These are phyloP conservation scores for Oxycera nigricornis DNA, from an alignment of 2,888 invertebrate species.

Conservation along the genomic window DNA sequence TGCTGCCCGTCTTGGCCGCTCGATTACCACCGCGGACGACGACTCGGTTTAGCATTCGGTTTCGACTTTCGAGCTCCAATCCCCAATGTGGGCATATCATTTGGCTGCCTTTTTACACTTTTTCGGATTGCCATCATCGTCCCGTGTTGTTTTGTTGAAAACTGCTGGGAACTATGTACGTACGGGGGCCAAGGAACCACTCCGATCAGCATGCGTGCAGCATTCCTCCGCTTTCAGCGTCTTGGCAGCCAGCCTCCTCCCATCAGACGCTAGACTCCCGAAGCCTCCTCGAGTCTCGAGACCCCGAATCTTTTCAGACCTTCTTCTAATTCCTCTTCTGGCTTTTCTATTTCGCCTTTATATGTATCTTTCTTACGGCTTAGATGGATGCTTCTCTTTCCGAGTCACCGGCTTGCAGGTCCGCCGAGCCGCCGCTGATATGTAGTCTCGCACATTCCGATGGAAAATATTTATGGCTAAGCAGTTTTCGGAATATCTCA, in stretches of 20 bases:
- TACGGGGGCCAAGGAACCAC: not conserved
- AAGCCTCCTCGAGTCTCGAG: not conserved
- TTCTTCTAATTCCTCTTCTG: slow-evolving; percentile 10
- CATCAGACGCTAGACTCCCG: not conserved
- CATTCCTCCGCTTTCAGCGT: slow-evolving; percentile 29
- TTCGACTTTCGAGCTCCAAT: not conserved
- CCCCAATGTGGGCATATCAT: slow-evolving; percentile 26
- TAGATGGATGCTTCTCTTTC: slow-evolving; percentile 30
- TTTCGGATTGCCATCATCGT: not conserved
- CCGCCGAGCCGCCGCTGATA: not conserved
- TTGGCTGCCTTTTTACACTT: slow-evolving; percentile 19
- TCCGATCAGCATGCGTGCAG: slow-evolving; percentile 28
- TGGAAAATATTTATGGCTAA: slow-evolving; percentile 21
- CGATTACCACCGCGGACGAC: not conserved
- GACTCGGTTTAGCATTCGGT: not conserved
- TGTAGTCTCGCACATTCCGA: slow-evolving; percentile 31
- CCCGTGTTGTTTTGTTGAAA: not conserved
- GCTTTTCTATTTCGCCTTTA: too few relatives aligned
- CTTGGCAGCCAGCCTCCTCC: not conserved
- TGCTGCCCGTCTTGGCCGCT: not conserved
- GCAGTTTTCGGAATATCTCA: slow-evolving; percentile 8
- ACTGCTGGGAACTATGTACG: slow-evolving; percentile 3
- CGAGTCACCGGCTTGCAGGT: slow-evolving; percentile 18
- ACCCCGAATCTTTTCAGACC: not conserved
- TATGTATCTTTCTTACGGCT: slow-evolving; percentile 32